These are phyloP conservation scores for Lasius platythorax DNA, from an alignment of 2,888 invertebrate genomes.

Conservation along the genomic window DNA sequence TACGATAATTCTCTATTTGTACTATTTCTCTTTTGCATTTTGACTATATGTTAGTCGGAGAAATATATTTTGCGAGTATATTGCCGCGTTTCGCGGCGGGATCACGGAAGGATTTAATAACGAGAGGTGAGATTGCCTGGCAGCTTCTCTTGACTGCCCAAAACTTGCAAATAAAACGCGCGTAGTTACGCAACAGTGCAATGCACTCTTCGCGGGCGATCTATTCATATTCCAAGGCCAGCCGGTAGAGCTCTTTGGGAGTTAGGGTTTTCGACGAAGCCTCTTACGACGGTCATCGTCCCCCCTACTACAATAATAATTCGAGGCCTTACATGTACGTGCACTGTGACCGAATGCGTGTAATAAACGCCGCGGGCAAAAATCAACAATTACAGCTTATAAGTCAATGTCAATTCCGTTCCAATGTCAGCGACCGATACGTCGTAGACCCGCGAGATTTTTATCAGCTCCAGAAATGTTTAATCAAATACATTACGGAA, in stretches of 20 bases:
- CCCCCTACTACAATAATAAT: conserved; percentile 59
- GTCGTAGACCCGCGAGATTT: background rate
- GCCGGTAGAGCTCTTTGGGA: conserved; percentile 68
- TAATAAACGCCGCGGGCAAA: conserved; percentile 31
- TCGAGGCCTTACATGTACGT: conserved; percentile 54
- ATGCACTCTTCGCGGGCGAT: conserved; percentile 82
- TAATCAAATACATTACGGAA: background rate
- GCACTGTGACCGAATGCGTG: conserved; percentile 42
- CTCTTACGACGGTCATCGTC: conserved; percentile 68
- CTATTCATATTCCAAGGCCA: conserved; percentile 84
- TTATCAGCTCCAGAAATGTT: conserved; percentile 1
- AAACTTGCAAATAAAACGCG: conserved; percentile 76
- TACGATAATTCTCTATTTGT: background rate
- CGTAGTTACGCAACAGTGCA: conserved; percentile 82
- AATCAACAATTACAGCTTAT: conserved; percentile 48
- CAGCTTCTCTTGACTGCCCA: conserved; percentile 27
- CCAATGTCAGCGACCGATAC: conserved; percentile 49
- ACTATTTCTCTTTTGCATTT: background rate
- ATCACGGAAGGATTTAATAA: conserved; percentile 14
- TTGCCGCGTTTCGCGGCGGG: background rate
- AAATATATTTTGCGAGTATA: conserved; percentile 14
- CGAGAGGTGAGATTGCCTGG: conserved; percentile 1
- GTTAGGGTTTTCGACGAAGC: conserved; percentile 62
- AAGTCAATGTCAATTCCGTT: conserved; percentile 33
- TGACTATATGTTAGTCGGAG: background rate